Evolutionary conservation across 2,888 invertebrate species (phyloP), one percentile per base, ranked within the genome.

Genomic region (Endotricha flammealis): DNA sequence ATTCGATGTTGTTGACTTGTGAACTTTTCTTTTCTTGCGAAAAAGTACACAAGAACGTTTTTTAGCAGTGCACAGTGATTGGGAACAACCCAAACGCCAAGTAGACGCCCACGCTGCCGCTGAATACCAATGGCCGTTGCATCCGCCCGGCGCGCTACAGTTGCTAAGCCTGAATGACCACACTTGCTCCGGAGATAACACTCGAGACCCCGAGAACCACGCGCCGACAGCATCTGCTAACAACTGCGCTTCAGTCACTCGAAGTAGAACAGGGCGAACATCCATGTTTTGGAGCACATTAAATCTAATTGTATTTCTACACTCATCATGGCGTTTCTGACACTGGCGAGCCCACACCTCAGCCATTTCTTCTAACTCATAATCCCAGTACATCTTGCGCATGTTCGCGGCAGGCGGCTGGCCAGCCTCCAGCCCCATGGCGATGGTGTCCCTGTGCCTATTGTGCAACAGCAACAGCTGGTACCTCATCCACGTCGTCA

Each of bases 331-430:
- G n/a, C 81, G 64, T 39, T 83, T 82, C 44, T 79, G 85, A 43
- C 87, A 88, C 38, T 85, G 83, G 5, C 87, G 70, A 0, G 86
- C 87, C 87, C 87, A 87, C 3, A 74, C 55, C 22, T 86, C 83
- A 0, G 87, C 87, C 70, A 71, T 76, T 12, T 66, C 54, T 40
- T 87, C 87, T 0, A 88, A 62, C 45, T 88, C 87, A 38, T 74
- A 72, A 38, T 88, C 87, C 87, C 87, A 87, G 43, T 85, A 87
- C 74, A 88, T 69, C 50, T 87, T 85, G 4, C 83, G 74, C 87
- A 88, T 87, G 44, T 87, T 87, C 2, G 78, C 60, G 1, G 87
- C 87, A 1, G 81, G 69, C 1, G 88, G 87, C 47, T 87, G 87
- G 0, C 81, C 83, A 0, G 82, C 70, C 42, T 87, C 80, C 14